Conservation (phyloP, 2,888 invertebrate genomes). For the Agapostemon virescens region DNA sequence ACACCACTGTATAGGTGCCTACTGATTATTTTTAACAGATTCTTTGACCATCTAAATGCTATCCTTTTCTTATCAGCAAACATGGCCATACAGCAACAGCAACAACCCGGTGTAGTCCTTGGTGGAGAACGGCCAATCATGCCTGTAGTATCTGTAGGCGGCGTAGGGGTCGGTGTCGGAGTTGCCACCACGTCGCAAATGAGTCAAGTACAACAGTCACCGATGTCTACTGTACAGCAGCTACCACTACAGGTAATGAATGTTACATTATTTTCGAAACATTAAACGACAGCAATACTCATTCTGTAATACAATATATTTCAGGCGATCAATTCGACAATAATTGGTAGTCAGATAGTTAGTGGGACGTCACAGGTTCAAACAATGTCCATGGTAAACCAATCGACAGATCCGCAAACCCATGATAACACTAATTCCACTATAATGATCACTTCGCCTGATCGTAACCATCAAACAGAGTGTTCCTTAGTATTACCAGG, state of each 20-base stretch:
- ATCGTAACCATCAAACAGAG: conserved; percentile 70
- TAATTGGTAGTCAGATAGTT: conserved; percentile 77
- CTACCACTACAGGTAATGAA: conserved; percentile 70
- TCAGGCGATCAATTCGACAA: conserved; percentile 74
- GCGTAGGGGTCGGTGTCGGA: conserved; percentile 75
- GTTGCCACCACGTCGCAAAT: conserved; percentile 76
- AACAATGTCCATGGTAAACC: conserved; percentile 73
- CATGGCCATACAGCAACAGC: conserved; percentile 81
- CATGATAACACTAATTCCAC: conserved; percentile 64
- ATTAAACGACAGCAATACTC: not conserved
- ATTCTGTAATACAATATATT: conserved; percentile 8
- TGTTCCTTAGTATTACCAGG: conserved; percentile 73
- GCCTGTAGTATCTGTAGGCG: conserved; percentile 85
- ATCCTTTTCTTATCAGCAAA: conserved; percentile 76
- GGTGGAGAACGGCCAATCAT: conserved; percentile 82
- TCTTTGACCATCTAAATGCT: not conserved
- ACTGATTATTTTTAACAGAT: not conserved
- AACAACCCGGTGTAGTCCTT: conserved; percentile 77
- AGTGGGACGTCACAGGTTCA: conserved; percentile 73
- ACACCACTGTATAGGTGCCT: too few species aligned
- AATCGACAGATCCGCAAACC: conserved; percentile 68
- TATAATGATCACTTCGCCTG: conserved; percentile 66
- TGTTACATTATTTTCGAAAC: not conserved
- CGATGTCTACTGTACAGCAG: conserved; percentile 72
- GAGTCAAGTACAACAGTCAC: conserved; percentile 74